Evolutionary conservation across 2,113 vertebrate species (phyloP), one percentile per base, ranked within the genome.

Genomic region (Bagarius yarrelli): DNA sequence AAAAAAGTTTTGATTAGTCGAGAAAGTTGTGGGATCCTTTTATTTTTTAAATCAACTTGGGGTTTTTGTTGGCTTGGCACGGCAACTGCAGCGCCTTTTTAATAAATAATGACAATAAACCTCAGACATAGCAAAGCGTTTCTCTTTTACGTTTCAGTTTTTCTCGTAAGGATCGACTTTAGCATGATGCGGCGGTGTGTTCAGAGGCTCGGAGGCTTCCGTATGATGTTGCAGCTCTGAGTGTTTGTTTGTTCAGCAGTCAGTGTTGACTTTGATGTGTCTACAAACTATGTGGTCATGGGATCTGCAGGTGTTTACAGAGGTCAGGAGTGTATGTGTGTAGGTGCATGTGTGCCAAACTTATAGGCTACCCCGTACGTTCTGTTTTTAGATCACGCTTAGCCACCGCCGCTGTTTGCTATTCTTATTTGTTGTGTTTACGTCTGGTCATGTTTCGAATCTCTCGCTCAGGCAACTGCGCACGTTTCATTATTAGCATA

Each of bases 291-390:
- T 86, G 82, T 82, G 83, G 80, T 84, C 82, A 84, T 76, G 79
- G 71, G 79, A 82, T 64, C 73, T 84, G 73, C 80, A 84, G 83
- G 85, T 86, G 83, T 86, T 86, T 86, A 86, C 73, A 80, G 76
- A 61, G 69, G 76, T 80, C 80, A 80, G 59, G 64, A 71, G 80
- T 57, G 77, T 60, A 44, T 19, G 32, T 15, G n/a, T 5, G 16
- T 30, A 44, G 25, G 21, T 55, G 16, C 64, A 76, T 34, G 16
- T 72, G 66, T 44, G n/a, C 80, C 76, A 82, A 78, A 61, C 80
- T 64, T 71, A 66, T 36, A 57, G 50, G 72, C 72, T 64, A 16
- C 60, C 60, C 57, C 34, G 27, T 2, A 18, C 34, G 40, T 55
- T 59, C 70, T 56, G 47, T 44, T 83, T 78, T 78, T 64, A 64